Evolutionary conservation across 2,888 invertebrate species (phyloP).

Genomic region (Spisula subtruncata): DNA sequence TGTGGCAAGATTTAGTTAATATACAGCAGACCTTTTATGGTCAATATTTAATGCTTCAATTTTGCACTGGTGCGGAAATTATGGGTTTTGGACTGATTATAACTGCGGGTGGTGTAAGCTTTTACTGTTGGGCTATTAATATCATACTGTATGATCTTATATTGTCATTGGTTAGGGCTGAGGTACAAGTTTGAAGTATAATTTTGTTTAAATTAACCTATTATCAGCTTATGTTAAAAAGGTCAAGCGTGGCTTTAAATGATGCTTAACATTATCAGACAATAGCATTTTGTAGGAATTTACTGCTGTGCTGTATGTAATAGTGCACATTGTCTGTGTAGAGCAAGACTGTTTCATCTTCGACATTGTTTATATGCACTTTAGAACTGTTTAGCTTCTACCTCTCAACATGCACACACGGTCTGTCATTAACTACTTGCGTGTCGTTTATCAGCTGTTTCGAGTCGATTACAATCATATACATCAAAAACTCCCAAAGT

Average conservation of each 20-base stretch:
- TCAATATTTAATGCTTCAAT: no score
- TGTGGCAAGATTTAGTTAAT: no score
- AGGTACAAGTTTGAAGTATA: background rate
- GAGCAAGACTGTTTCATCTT: no score
- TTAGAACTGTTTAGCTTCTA: background rate
- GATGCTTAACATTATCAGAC: constrained; percentile 23
- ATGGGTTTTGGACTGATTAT: no score
- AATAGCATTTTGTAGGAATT: constrained; percentile 1
- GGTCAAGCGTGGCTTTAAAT: constrained; percentile 26
- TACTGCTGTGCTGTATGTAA: background rate
- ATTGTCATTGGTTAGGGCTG: background rate
- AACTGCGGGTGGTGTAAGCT: no score
- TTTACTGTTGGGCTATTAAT: no score
- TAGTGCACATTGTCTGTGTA: background rate
- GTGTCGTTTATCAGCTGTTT: constrained; percentile 22
- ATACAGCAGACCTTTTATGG: no score
- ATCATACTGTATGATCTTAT: no score
- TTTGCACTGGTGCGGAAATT: no score
- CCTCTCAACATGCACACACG: background rate
- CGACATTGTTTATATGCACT: background rate
- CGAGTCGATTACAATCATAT: background rate
- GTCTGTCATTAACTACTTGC: constrained; percentile 1
- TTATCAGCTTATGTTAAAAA: background rate
- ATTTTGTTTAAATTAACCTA: background rate
- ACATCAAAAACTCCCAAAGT: background rate